Evolutionary conservation across 2,888 invertebrate genomes (phyloP).

Genomic region (Prosapia bicincta): DNA sequence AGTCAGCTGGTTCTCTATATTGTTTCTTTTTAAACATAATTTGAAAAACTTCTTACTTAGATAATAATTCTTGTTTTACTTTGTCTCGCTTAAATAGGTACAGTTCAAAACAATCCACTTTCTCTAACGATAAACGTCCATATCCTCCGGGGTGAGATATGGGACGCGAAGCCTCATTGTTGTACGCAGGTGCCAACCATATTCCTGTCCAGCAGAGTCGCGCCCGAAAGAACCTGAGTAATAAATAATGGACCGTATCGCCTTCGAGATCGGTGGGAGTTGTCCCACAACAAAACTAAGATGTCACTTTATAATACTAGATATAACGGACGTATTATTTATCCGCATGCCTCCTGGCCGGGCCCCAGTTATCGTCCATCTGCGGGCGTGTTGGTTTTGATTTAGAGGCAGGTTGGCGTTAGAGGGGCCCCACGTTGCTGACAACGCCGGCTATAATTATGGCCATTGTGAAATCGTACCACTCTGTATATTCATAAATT

Average conservation of each 20-base stretch:
- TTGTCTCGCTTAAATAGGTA: too few relatives aligned
- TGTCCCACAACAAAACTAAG: conserved; percentile 2
- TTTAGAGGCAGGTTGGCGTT: neutral
- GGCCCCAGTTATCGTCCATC: neutral
- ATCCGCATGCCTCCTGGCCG: neutral
- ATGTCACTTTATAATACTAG: neutral
- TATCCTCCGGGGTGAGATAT: too few relatives aligned
- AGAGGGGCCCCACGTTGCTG: neutral
- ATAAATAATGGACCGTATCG: neutral
- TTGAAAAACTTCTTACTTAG: too few relatives aligned
- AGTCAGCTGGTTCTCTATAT: too few relatives aligned
- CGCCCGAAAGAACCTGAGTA: neutral
- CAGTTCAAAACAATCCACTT: too few relatives aligned
- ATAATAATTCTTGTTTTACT: too few relatives aligned
- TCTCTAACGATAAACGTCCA: too few relatives aligned
- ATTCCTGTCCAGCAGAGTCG: neutral
- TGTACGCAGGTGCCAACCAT: neutral
- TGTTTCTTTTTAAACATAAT: too few relatives aligned
- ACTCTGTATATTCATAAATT: neutral
- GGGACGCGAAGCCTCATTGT: too few relatives aligned
- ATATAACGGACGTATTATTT: neutral
- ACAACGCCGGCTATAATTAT: neutral
- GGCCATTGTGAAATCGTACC: neutral
- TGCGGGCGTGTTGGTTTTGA: neutral
- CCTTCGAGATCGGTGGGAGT: neutral